A percentile compares a stretch with the other conserved stretches of the same genome.
phyloP scores from a whole-genome alignment of 1,140 invertebrate species.

The Drosophila equinoxialis region DNA sequence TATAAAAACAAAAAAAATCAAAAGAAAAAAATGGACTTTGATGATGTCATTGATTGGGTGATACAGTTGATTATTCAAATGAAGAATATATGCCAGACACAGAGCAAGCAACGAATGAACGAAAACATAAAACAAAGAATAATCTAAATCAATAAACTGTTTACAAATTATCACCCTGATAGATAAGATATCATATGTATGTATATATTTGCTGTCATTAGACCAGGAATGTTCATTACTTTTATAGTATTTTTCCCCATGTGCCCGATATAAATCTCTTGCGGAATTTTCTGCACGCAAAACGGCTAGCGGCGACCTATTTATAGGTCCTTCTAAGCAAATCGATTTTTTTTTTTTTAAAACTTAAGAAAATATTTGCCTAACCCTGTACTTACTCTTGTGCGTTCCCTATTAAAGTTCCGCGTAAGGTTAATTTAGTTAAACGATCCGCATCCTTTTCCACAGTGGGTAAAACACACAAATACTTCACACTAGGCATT shows the following conservation, averaged over 20 bases:
- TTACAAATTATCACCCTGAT: slow-evolving; percentile 18
- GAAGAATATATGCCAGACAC: slow-evolving; percentile 10
- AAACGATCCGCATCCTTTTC: slow-evolving; percentile 36
- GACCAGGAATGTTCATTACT: neutral
- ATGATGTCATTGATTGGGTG: slow-evolving; percentile 65
- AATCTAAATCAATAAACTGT: slow-evolving; percentile 26
- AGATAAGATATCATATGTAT: slow-evolving; percentile 14
- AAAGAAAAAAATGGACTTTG: slow-evolving; percentile 36
- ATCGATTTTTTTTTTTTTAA: slow-evolving; percentile 58
- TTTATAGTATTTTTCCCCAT: slow-evolving; percentile 34
- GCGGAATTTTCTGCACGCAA: slow-evolving; percentile 47
- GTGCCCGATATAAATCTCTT: slow-evolving; percentile 41
- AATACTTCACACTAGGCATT: slow-evolving; percentile 58
- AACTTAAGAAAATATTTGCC: neutral
- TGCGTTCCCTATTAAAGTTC: slow-evolving; percentile 34
- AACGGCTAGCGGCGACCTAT: neutral
- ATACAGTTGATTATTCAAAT: slow-evolving; percentile 26
- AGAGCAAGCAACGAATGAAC: neutral
- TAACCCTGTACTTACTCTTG: slow-evolving; percentile 50
- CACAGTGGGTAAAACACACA: slow-evolving; percentile 48
- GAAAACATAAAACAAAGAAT: neutral
- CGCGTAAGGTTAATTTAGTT: slow-evolving; percentile 40
- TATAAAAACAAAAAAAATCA: neutral
- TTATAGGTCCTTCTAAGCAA: slow-evolving; percentile 12
- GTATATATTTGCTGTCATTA: neutral